These are phyloP conservation scores for Cephonodes hylas DNA, from an alignment of 2,888 invertebrate genomes.

Conservation along the genomic window DNA sequence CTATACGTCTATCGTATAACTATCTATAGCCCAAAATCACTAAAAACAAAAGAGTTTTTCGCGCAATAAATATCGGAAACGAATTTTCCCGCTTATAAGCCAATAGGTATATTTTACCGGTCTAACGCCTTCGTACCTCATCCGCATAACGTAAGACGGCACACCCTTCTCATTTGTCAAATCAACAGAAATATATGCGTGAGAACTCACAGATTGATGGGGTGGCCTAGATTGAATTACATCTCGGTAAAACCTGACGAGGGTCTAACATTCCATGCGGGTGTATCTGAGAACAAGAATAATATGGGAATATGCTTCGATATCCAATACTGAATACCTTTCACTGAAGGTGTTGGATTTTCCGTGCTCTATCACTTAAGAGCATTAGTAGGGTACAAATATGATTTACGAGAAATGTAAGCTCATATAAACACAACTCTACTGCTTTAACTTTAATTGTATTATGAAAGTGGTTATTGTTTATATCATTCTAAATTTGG, in stretches of 20 bases:
- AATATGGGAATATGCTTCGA: slow-evolving; percentile 62
- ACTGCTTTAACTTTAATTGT: no score
- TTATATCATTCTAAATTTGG: no score
- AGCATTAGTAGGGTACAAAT: background rate
- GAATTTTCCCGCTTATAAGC: slow-evolving; percentile 32
- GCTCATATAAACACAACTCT: background rate
- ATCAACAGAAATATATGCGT: slow-evolving; percentile 81
- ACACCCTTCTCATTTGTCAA: slow-evolving; percentile 81
- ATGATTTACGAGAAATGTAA: background rate
- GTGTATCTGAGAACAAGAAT: slow-evolving; percentile 62
- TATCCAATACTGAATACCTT: slow-evolving; percentile 42
- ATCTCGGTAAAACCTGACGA: slow-evolving; percentile 76
- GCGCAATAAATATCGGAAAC: slow-evolving; percentile 9
- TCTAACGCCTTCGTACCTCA: slow-evolving; percentile 49
- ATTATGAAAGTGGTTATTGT: no score
- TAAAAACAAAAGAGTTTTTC: background rate
- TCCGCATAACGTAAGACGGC: slow-evolving; percentile 49
- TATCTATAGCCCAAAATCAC: background rate
- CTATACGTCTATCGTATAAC: background rate
- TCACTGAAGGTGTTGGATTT: slow-evolving; percentile 16
- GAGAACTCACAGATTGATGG: slow-evolving; percentile 80
- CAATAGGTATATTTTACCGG: slow-evolving; percentile 52
- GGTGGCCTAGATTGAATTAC: slow-evolving; percentile 79
- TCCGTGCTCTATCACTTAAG: background rate
- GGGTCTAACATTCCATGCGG: slow-evolving; percentile 73